Evolutionary conservation across 1,140 invertebrate species (phyloP), one percentile per base, ranked within the genome.

Genomic region (Forficula auricularia): DNA sequence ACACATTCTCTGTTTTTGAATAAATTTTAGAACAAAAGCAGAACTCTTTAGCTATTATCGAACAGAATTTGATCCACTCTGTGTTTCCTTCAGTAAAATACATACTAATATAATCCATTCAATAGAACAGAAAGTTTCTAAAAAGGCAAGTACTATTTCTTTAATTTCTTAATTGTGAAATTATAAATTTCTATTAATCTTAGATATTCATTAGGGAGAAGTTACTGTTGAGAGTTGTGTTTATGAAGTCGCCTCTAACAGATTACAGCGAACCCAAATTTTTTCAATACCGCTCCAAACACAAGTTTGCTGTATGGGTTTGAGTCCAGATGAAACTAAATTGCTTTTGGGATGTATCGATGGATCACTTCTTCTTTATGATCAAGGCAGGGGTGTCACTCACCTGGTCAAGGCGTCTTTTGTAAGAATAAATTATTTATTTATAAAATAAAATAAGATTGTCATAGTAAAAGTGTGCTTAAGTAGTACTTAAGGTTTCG

Each of bases 321-420:
- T 79, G 50, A 80, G 73, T 54, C 76, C 73, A 1, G 66, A 73
- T 53, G 73, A 79, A 57, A 77, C 82, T 50, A 73, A 75, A 55
- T 58, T 83, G 15, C 59, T 83, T 16, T 55, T 84, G 32, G 79
- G 79, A 31, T 82, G 79, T 55, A 77, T 79, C 43, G 80, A 85
- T 66, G 75, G 75, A 10, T 74, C 78, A 19, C 58, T 86, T 43
- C 77, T 77, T n/a, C 57, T 81, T n/a, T 70, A 79, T 44, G 72
- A 80, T 62, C 62, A 73, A 40, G 65, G 63, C 9, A 67, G 67
- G 53, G 71, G 73, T 38, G 67, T 68, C 1, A 79, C 72, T 3
- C 70, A 68, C 48, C 68, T 67, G 35, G 65, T 70, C 31, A 72
- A 77, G 64, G 67, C 71, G 41, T 63, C 68, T 42, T 71, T 83